Base-by-base conservation (phyloP, 2,888 invertebrate species). In the Dolomedes plantarius region DNA sequence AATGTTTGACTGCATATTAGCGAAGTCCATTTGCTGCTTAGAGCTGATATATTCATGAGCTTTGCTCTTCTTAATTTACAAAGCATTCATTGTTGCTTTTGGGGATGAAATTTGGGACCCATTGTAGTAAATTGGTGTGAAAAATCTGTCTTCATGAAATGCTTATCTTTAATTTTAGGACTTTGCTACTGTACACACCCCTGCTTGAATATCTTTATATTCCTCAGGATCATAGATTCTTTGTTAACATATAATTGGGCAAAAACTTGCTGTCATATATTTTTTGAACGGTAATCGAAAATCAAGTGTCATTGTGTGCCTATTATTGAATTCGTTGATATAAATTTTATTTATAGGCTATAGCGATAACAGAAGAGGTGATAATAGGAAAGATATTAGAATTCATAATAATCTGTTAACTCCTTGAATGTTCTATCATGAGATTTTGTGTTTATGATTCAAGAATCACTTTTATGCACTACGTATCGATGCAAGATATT, bases 261-360 rank as follows among this genome's bases (percentile, higher is more conserved):
- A 7, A 36, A 46, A 46, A 23, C 23, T 6, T 56, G 23, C 36
- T 56, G 56, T 23, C 23, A 56, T 56, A 23, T 56, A 23, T 56
- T 19, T 23, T 56, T 56, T 3, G 56, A 56, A 5, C 19, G 56
- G 23, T 56, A 6, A 23, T 5, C n/a, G 3, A 6, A 19, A 16
- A 1, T 3, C 5, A 56, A 46, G 2, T 46, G 9, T 19, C 19
- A 56, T 56, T 23, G 7, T 56, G 56, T 56, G 56, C 56, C 56
- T 56, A 16, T 23, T 46, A 46, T 46, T 56, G 56, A 5, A 56
- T 23, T 56, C 56, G 23, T 23, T 23, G 1, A 3, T 56, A 23
- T 56, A 56, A 56, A 56, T 56, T 56, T 56, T 56, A 56, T 56
- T 56, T 56, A 46, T 46, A 56, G 56, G 56, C 56, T 56, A 23